Evolutionary conservation across 1,140 invertebrate genomes (phyloP).

Genomic region (Delia radicum): DNA sequence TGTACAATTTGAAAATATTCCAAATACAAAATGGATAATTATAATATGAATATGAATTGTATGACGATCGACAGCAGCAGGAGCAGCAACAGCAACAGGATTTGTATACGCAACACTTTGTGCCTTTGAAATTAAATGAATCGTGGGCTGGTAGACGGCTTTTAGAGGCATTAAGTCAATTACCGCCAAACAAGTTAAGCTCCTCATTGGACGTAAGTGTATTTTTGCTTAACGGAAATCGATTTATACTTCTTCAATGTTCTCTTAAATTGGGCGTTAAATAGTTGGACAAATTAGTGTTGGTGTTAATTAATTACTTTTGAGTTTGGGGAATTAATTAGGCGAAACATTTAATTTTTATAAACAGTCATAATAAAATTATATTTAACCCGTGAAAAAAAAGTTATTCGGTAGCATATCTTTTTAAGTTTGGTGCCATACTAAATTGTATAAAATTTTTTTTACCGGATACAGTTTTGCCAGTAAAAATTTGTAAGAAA

Average conservation of each 20-base stretch:
- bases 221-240: too few species aligned
- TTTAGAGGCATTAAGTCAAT: constrained; percentile 46
- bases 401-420: too few species aligned
- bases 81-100: background rate
- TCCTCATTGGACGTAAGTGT: constrained; percentile 36
- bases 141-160: constrained; percentile 61
- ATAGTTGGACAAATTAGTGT: too few species aligned
- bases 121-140: constrained; percentile 59
- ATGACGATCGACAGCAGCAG: background rate
- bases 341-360: too few species aligned
- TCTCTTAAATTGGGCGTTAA: too few species aligned
- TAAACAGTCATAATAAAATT: too few species aligned
- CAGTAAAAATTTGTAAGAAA: too few species aligned
- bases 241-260: background rate
- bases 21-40: background rate
- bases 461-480: too few species aligned
- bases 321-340: background rate
- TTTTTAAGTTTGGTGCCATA: too few species aligned
- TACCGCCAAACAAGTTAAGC: constrained; percentile 39
- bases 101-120: constrained; percentile 31
- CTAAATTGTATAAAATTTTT: too few species aligned
- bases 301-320: too few species aligned
- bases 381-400: too few species aligned
- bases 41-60: background rate
- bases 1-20: background rate